These are phyloP conservation scores for Bradysia coprophila DNA, from an alignment of 1,140 invertebrate genomes.

Conservation along the genomic window DNA sequence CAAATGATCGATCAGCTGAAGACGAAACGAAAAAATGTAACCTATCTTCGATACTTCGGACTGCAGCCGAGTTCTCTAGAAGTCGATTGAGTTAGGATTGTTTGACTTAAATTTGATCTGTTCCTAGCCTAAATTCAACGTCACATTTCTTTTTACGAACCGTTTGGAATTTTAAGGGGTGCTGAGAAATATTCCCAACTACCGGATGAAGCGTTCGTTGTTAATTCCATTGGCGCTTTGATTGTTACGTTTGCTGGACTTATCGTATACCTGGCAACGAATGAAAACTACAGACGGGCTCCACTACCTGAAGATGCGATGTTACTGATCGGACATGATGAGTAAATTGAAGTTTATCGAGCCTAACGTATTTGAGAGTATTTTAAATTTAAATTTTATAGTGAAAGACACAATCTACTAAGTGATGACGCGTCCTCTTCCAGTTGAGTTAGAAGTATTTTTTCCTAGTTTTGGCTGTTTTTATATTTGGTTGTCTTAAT, in stretches of 20 bases:
- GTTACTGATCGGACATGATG: slow-evolving; percentile 23
- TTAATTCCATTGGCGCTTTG: slow-evolving; percentile 59
- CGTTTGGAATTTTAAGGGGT: slow-evolving; percentile 21
- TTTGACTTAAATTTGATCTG: not conserved
- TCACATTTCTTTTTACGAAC: not conserved
- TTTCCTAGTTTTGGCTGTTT: too few species aligned
- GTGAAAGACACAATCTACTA: too few species aligned
- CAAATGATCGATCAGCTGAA: too few species aligned
- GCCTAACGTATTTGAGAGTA: too few species aligned
- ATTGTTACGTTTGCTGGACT: slow-evolving; percentile 49
- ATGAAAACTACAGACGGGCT: slow-evolving; percentile 48
- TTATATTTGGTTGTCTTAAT: too few species aligned
- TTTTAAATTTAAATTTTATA: too few species aligned
- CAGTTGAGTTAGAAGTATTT: too few species aligned
- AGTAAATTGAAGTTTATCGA: slow-evolving; percentile 7
- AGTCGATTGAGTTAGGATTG: not conserved
- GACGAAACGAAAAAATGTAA: too few species aligned
- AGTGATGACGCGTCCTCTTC: too few species aligned
- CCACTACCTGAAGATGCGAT: slow-evolving; percentile 57
- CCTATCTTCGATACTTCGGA: too few species aligned
- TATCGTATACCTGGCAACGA: slow-evolving; percentile 55
- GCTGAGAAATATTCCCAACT: slow-evolving; percentile 27
- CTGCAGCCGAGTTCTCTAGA: not conserved
- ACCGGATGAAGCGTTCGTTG: slow-evolving; percentile 40
- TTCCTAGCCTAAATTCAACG: too few species aligned